Evolutionary conservation across 2,888 invertebrate genomes (phyloP).

Genomic region (Pocota personata): DNA sequence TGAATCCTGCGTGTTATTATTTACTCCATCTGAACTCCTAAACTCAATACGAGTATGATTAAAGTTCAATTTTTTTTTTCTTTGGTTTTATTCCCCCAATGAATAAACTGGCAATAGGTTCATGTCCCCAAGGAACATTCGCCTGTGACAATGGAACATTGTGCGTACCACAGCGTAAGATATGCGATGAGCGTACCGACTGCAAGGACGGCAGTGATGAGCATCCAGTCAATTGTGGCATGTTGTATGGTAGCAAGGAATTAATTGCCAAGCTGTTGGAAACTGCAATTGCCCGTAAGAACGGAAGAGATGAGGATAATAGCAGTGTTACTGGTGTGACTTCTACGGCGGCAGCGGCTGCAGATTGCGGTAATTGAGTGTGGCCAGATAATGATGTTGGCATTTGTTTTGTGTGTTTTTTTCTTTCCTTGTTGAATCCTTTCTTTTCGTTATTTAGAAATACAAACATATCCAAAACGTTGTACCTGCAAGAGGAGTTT

Average conservation of each 20-base stretch:
- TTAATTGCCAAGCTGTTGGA: slow-evolving; percentile 80
- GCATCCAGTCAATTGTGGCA: slow-evolving; percentile 82
- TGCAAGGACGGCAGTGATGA: slow-evolving; percentile 84
- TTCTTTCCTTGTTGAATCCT: slow-evolving; percentile 1
- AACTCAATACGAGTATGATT: slow-evolving; percentile 63
- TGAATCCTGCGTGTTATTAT: slow-evolving; percentile 25
- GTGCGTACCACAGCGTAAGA: slow-evolving; percentile 84
- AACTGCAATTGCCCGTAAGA: slow-evolving; percentile 77
- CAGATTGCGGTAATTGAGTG: slow-evolving; percentile 75
- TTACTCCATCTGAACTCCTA: slow-evolving; percentile 5
- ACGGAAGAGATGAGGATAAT: slow-evolving; percentile 36
- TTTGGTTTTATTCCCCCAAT: slow-evolving; percentile 54
- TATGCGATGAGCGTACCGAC: slow-evolving; percentile 84
- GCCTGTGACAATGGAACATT: slow-evolving; percentile 83
- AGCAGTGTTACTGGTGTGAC: not conserved
- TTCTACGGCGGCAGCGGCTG: slow-evolving; percentile 60
- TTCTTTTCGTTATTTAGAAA: slow-evolving; percentile 76
- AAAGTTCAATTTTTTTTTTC: slow-evolving; percentile 59
- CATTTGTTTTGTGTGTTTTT: slow-evolving; percentile 7
- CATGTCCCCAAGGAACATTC: slow-evolving; percentile 84
- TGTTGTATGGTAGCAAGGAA: slow-evolving; percentile 81
- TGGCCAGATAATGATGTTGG: slow-evolving; percentile 45
- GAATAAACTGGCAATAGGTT: slow-evolving; percentile 79
- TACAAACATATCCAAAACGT: slow-evolving; percentile 80
- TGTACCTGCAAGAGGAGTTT: slow-evolving; percentile 79